phyloP scores from a whole-genome alignment of 2,888 invertebrate species.

The Drosophila acutilabella region DNA sequence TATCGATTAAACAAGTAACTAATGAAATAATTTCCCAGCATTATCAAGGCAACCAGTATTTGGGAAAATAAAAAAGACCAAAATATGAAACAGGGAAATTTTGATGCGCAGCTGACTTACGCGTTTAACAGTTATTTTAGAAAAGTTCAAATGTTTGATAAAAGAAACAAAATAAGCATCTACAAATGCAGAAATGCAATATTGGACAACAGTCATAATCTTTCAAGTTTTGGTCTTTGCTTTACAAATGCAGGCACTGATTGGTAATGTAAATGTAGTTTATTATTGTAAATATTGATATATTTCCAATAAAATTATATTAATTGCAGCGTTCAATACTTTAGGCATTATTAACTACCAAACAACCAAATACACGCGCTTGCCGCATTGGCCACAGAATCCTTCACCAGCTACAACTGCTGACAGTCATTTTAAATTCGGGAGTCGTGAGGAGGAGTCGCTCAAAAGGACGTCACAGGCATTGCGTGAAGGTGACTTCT shows the following conservation, averaged over 20 bases:
- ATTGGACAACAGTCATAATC: conserved; percentile 33
- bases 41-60: too few species aligned
- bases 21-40: too few species aligned
- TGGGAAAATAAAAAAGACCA: too few species aligned
- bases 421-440: conserved; percentile 58
- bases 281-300: too few species aligned
- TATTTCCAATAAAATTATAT: neutral
- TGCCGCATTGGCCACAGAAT: conserved; percentile 48
- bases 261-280: conserved; percentile 12
- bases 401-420: neutral
- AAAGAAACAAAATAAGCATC: conserved; percentile 10
- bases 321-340: conserved; percentile 42
- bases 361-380: conserved; percentile 60
- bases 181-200: conserved; percentile 48
- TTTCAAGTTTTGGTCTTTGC: conserved; percentile 26
- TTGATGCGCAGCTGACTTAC: conserved; percentile 22
- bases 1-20: conserved; percentile 63
- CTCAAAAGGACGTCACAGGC: neutral
- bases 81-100: neutral
- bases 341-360: conserved; percentile 63
- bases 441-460: conserved; percentile 26
- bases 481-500: conserved; percentile 80
- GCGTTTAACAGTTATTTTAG: conserved; percentile 19
- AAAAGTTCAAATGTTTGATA: conserved; percentile 27
- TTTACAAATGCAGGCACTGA: conserved; percentile 12